phyloP scores from a whole-genome alignment of 2,797 vertebrate genomes.

The Enteromius paludinosus region DNA sequence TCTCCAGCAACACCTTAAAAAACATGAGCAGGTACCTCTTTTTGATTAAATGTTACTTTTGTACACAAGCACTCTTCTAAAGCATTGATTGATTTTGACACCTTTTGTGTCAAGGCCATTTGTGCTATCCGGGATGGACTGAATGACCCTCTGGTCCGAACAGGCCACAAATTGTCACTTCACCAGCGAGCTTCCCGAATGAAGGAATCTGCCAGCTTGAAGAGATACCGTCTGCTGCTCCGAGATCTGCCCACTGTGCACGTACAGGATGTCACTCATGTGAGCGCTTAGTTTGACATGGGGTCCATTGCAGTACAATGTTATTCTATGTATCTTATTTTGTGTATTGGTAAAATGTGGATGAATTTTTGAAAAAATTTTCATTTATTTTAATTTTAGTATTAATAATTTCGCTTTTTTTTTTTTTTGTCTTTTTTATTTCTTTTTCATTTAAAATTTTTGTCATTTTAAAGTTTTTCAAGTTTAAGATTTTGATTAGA shows the following conservation, averaged over 20 bases:
- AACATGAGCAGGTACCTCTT: conserved; percentile 80
- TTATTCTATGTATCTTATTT: not conserved
- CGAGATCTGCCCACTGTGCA: conserved; percentile 78
- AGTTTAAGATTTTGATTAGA: not conserved
- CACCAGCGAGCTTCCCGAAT: conserved; percentile 89
- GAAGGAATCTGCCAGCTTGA: conserved; percentile 84
- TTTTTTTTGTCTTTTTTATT: not conserved
- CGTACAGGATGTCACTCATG: conserved; percentile 87
- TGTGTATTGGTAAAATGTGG: not conserved
- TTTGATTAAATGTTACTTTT: conserved; percentile 26
- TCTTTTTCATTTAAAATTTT: not conserved
- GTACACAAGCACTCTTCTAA: not conserved
- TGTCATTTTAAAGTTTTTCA: not conserved
- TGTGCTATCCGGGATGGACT: conserved; percentile 83
- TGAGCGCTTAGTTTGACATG: conserved; percentile 67
- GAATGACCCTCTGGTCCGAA: conserved; percentile 87
- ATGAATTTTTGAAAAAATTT: not conserved
- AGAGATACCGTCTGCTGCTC: conserved; percentile 77
- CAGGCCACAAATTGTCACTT: conserved; percentile 89
- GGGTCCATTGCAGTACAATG: not conserved
- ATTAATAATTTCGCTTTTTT: not conserved
- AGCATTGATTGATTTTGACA: not conserved
- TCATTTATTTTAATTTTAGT: not conserved
- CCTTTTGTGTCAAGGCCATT: conserved; percentile 76
- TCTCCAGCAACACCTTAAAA: conserved; percentile 92